Evolutionary conservation across 2,797 vertebrate genomes (phyloP).

Genomic region (Anguilla obscura): DNA sequence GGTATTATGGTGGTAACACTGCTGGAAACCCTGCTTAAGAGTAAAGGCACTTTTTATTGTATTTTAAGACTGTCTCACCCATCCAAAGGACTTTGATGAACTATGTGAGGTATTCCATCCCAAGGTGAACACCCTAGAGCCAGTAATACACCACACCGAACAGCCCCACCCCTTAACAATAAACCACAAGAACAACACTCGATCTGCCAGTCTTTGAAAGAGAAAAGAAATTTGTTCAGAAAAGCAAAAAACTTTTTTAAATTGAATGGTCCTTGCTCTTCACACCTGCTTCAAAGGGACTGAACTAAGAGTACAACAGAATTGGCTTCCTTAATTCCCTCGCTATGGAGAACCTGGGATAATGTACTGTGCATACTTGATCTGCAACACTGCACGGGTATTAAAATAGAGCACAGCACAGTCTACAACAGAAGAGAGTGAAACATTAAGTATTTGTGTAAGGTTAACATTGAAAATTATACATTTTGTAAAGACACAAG

Average conservation of each 20-base stretch:
- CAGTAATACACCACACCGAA: not conserved
- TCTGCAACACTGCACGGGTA: not conserved
- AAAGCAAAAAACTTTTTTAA: not conserved
- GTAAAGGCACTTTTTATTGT: not conserved
- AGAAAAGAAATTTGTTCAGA: no score
- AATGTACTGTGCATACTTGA: not conserved
- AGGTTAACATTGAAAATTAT: not conserved
- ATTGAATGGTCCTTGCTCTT: not conserved
- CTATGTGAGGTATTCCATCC: not conserved
- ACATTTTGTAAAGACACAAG: no score
- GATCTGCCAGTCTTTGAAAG: not conserved
- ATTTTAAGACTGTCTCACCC: not conserved
- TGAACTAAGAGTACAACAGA: not conserved
- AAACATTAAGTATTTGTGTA: not conserved
- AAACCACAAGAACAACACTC: not conserved
- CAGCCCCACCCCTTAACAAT: not conserved
- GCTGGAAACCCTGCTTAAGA: not conserved
- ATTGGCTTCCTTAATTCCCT: not conserved
- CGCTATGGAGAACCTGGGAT: not conserved
- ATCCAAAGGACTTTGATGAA: not conserved
- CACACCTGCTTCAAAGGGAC: not conserved
- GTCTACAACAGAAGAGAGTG: not conserved
- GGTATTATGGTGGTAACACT: not conserved
- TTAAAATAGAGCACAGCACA: not conserved
- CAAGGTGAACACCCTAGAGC: not conserved